Conservation (phyloP, 1,140 invertebrate species). For the Drosophila arawakana region DNA sequence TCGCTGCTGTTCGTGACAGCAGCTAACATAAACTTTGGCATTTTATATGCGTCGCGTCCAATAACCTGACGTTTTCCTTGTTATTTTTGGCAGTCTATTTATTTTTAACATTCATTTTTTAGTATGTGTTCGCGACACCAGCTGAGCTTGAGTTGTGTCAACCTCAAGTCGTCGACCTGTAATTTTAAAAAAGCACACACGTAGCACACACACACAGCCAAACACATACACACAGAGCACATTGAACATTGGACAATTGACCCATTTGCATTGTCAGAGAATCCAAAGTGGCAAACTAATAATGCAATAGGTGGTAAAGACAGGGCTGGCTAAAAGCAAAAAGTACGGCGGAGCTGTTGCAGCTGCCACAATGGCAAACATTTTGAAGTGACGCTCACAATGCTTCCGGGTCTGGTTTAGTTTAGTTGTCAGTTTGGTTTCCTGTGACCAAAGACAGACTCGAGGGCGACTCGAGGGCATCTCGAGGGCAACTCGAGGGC, state of each 20-base stretch:
- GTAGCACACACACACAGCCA: no score
- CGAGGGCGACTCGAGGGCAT: conserved; percentile 12
- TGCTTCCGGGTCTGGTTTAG: conserved; percentile 53
- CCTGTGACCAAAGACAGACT: conserved; percentile 28
- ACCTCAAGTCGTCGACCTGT: not conserved
- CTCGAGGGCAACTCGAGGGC: conserved; percentile 7
- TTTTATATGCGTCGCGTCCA: conserved; percentile 52
- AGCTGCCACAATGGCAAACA: conserved; percentile 3
- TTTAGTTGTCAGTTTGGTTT: conserved; percentile 57
- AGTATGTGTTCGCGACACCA: conserved; percentile 5
- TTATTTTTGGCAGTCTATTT: conserved; percentile 60
- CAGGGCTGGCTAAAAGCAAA: not conserved
- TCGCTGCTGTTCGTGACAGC: conserved; percentile 21
- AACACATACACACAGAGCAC: not conserved
- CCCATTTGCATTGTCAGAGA: conserved; percentile 54
- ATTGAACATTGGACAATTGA: conserved; percentile 53
- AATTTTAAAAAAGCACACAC: no score
- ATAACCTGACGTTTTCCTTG: conserved; percentile 21
- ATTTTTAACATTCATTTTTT: conserved; percentile 50
- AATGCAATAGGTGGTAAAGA: conserved; percentile 58
- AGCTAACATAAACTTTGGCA: conserved; percentile 57
- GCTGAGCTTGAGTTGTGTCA: conserved; percentile 10
- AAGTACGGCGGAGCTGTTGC: not conserved
- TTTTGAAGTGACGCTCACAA: conserved; percentile 19
- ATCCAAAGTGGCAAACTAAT: conserved; percentile 57